Evolutionary conservation across 2,888 invertebrate species (phyloP).

Genomic region (Drosophila flavopinicola): DNA sequence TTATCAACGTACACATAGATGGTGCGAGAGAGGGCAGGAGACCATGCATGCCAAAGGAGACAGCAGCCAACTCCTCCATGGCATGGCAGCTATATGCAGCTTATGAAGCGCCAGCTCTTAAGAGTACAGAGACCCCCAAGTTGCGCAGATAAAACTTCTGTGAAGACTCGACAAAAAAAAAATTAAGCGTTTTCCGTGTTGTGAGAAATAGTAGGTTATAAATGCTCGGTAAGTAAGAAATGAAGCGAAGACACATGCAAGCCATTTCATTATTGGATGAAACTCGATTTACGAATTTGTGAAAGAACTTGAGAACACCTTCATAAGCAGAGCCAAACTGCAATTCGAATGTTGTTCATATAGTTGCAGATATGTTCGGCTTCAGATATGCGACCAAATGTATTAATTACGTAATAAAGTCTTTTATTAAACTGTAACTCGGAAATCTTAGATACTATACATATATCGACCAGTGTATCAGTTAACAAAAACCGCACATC

Average conservation of each 20-base stretch:
- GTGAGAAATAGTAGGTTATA: neutral
- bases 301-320: too few relatives aligned
- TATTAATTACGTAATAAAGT: too few relatives aligned
- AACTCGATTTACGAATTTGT: neutral
- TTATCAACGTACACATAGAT: conserved; percentile 66
- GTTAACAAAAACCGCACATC: too few relatives aligned
- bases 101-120: conserved; percentile 23
- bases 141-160: conserved; percentile 16
- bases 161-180: conserved; percentile 1
- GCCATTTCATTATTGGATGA: neutral
- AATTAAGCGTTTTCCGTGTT: neutral
- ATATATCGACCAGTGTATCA: too few relatives aligned
- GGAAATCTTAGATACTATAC: too few relatives aligned
- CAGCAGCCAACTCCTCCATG: conserved; percentile 20
- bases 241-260: too few relatives aligned
- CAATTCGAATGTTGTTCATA: too few relatives aligned
- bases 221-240: neutral
- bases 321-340: too few relatives aligned
- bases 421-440: too few relatives aligned
- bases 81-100: conserved; percentile 28
- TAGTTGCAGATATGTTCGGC: too few relatives aligned
- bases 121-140: conserved; percentile 10
- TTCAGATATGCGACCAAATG: too few relatives aligned
- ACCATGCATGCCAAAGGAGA: conserved; percentile 2
- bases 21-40: conserved; percentile 1